Evolutionary conservation across 2,888 invertebrate genomes (phyloP).

Genomic region (Liposcelis brunnea): DNA sequence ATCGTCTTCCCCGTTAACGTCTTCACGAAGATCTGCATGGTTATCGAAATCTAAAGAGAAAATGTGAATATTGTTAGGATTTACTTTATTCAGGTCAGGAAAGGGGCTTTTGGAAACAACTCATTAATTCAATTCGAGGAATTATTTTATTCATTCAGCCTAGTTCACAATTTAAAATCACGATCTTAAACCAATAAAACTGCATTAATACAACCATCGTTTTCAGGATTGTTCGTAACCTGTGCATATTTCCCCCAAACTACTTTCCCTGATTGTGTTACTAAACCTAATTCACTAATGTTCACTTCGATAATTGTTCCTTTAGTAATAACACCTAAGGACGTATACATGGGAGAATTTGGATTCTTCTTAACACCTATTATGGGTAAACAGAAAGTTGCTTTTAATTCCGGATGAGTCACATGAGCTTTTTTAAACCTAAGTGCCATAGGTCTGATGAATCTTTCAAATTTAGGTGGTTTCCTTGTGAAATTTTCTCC

Average conservation of each 20-base stretch:
- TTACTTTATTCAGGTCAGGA: too few species aligned
- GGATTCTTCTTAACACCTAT: conserved; percentile 99
- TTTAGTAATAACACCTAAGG: conserved; percentile 94
- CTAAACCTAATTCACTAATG: conserved; percentile 93
- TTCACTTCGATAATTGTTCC: conserved; percentile 97
- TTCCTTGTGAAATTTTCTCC: conserved; percentile 97
- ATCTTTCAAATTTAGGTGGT: conserved; percentile 97
- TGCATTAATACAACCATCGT: conserved; percentile 99
- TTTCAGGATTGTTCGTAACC: conserved; percentile 98
- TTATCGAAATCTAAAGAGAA: conserved; percentile 19
- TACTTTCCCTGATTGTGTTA: conserved; percentile 97
- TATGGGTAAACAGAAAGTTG: conserved; percentile 92
- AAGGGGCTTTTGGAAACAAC: too few species aligned
- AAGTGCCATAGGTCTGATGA: conserved; percentile 94
- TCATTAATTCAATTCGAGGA: too few species aligned
- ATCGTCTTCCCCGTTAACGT: conserved; percentile 91
- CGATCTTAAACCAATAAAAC: conserved; percentile 70
- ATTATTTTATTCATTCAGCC: too few species aligned
- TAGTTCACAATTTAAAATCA: conserved; percentile 8
- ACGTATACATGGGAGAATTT: conserved; percentile 91
- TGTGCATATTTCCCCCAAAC: conserved; percentile 99
- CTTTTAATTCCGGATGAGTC: conserved; percentile 96
- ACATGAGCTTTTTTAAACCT: conserved; percentile 96
- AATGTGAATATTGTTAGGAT: conserved; percentile 2
- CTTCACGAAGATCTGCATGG: conserved; percentile 95